phyloP scores from a whole-genome alignment of 2,113 vertebrate genomes.

The Ivindomyrus marchei region DNA sequence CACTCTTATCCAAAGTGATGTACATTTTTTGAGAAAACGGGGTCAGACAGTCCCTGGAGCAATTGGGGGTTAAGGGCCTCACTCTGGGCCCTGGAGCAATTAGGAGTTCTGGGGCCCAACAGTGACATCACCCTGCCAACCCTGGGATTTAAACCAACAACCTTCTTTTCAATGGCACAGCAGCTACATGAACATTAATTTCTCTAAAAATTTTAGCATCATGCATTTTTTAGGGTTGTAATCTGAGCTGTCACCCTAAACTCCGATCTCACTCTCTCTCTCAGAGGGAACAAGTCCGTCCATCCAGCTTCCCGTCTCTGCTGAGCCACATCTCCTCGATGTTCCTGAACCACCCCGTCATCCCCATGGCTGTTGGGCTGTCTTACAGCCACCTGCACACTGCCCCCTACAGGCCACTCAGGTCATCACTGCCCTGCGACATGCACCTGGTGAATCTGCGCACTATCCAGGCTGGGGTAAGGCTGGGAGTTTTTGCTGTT shows the following conservation, averaged over 20 bases:
- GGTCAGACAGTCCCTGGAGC: background rate
- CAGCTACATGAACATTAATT: background rate
- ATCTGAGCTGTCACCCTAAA: background rate
- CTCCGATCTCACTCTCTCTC: background rate
- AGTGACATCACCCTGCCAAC: background rate
- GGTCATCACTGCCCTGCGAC: constrained; percentile 77
- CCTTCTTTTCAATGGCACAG: background rate
- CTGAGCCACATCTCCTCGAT: constrained; percentile 72
- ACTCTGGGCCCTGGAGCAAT: too few relatives aligned
- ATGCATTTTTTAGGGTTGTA: background rate
- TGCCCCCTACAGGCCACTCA: constrained; percentile 65
- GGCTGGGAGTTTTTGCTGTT: background rate
- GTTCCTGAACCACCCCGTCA: constrained; percentile 73
- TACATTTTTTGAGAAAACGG: background rate
- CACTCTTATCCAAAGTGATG: background rate
- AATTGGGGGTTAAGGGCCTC: background rate
- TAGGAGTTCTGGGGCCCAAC: background rate
- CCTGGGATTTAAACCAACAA: background rate
- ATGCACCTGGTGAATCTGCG: constrained; percentile 80
- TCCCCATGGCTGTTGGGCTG: constrained; percentile 61
- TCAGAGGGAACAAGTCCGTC: constrained; percentile 60
- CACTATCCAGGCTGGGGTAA: constrained; percentile 78
- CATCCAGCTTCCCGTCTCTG: constrained; percentile 73
- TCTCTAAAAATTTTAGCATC: background rate
- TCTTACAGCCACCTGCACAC: constrained; percentile 36